Evolutionary conservation across 1,140 invertebrate genomes (phyloP).

Genomic region (Goniozus legneri): DNA sequence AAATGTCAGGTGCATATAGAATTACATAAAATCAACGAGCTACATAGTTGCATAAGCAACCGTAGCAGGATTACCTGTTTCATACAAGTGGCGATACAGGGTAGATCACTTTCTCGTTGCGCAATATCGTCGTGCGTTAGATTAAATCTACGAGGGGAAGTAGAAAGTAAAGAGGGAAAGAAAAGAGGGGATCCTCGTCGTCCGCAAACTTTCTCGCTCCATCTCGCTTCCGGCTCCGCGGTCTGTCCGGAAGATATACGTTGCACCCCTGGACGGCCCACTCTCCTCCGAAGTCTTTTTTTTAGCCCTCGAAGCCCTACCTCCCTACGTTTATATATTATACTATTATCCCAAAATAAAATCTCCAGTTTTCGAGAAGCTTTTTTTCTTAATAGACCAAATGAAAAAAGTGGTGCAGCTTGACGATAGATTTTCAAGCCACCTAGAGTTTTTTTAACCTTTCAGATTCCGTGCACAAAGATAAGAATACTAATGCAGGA

Average conservation of each 20-base stretch:
- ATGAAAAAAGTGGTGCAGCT: slow-evolving; percentile 17
- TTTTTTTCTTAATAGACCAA: slow-evolving; percentile 25
- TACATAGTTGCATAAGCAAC: neutral
- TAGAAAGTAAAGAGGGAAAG: neutral
- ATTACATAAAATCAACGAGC: neutral
- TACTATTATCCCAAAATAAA: slow-evolving; percentile 13
- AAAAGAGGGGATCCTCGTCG: slow-evolving; percentile 2
- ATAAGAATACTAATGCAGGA: slow-evolving; percentile 26
- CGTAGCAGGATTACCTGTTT: neutral
- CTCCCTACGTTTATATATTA: slow-evolving; percentile 7
- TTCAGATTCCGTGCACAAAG: slow-evolving; percentile 10
- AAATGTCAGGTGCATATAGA: neutral
- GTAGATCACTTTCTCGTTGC: slow-evolving; percentile 27
- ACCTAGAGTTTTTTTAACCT: slow-evolving; percentile 19
- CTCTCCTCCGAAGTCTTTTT: slow-evolving; percentile 4
- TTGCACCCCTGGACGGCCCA: slow-evolving; percentile 9
- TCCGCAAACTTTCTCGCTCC: slow-evolving; percentile 20
- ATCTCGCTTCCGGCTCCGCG: slow-evolving; percentile 27
- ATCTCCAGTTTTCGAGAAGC: slow-evolving; percentile 23
- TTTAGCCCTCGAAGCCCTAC: neutral
- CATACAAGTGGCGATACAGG: slow-evolving; percentile 12
- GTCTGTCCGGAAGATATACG: slow-evolving; percentile 3
- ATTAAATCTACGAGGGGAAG: neutral
- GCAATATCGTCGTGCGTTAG: slow-evolving; percentile 5
- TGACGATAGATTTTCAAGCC: slow-evolving; percentile 19